Percentiles rank a stretch among this genome's conserved stretches.
These are phyloP conservation scores for Polyommatus icarus DNA, from an alignment of 2,888 invertebrate species.

Conservation along the genomic window DNA sequence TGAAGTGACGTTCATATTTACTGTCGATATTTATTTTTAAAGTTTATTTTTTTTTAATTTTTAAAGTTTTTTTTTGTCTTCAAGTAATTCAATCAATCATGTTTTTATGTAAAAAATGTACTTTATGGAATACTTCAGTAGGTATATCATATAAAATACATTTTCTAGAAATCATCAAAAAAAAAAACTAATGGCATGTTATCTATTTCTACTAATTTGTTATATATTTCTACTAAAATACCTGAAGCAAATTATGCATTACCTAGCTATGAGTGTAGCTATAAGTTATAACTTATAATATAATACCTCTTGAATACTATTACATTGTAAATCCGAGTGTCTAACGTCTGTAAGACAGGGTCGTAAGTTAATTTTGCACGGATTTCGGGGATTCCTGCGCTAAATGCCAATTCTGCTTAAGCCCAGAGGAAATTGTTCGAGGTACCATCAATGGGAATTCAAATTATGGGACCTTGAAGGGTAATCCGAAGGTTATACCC, in stretches of 20 bases:
- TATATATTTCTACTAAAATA: too few species aligned
- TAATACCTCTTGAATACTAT: conserved; percentile 33
- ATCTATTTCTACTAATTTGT: too few species aligned
- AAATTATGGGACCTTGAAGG: neutral
- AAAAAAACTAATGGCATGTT: too few species aligned
- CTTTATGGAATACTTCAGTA: too few species aligned
- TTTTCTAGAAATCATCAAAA: too few species aligned
- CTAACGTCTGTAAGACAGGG: conserved; percentile 39
- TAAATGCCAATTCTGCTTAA: conserved; percentile 58
- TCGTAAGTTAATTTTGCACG: conserved; percentile 48
- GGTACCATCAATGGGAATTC: conserved; percentile 41
- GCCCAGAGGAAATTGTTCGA: conserved; percentile 54
- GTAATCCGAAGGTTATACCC: neutral
- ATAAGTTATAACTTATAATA: conserved; percentile 29
- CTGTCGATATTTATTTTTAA: too few species aligned
- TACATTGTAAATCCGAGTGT: conserved; percentile 36
- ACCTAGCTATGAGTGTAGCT: neutral
- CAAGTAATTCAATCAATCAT: too few species aligned
- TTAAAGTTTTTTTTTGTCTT: too few species aligned
- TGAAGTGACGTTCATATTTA: too few species aligned
- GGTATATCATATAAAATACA: too few species aligned
- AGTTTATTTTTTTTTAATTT: too few species aligned
- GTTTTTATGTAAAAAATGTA: too few species aligned
- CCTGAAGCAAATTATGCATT: neutral
- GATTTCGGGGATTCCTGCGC: conserved; percentile 49